phyloP scores from a whole-genome alignment of 2,113 vertebrate genomes.

The Caloenas nicobarica region DNA sequence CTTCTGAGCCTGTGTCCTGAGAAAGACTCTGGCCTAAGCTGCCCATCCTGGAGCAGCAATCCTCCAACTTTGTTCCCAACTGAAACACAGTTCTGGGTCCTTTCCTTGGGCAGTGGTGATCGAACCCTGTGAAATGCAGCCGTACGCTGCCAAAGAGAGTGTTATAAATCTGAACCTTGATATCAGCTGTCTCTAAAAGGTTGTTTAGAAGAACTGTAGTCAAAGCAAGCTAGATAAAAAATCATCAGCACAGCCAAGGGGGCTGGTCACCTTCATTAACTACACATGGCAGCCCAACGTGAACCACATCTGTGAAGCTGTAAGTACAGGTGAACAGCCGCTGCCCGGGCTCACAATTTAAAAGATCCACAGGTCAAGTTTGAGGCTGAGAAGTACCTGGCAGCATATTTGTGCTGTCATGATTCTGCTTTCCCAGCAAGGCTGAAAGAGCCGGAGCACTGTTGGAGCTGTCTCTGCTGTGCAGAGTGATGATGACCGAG shows the following conservation, averaged over 20 bases:
- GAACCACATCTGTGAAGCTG: not conserved
- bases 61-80: not conserved
- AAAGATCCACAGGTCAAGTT: not conserved
- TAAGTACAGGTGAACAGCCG: not conserved
- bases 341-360: not conserved
- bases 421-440: not conserved
- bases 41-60: too few relatives aligned
- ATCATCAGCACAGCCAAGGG: too few relatives aligned
- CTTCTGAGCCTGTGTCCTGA: not conserved
- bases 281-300: rapidly evolving
- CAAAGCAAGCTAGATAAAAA: not conserved
- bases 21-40: not conserved
- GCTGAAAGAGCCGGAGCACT: not conserved
- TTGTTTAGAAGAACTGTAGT: not conserved
- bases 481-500: rapidly evolving
- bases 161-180: not conserved
- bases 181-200: not conserved
- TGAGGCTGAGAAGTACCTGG: not conserved
- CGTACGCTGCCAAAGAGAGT: rapidly evolving
- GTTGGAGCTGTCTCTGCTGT: not conserved
- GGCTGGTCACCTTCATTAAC: not conserved
- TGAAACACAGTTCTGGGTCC: not conserved
- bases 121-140: not conserved
- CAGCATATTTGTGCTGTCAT: not conserved
- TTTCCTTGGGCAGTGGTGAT: not conserved